Conservation (phyloP, 2,113 vertebrate species). For the Salvator merianae region DNA sequence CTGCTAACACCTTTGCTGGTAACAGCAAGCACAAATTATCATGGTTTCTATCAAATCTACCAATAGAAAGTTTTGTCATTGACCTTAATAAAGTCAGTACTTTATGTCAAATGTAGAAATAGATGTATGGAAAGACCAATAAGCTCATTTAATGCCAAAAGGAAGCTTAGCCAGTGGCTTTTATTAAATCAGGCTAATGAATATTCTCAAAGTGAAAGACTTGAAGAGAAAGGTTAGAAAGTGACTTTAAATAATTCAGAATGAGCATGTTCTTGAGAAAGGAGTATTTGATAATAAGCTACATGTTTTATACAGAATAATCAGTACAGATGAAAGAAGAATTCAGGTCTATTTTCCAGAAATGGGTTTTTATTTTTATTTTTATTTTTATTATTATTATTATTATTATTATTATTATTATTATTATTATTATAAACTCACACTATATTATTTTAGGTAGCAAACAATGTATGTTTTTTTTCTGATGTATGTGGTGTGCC, state of each 20-base stretch:
- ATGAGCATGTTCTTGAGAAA: neutral
- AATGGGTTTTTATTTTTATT: neutral
- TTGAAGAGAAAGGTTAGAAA: constrained; percentile 20
- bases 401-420: no score
- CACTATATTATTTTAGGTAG: neutral
- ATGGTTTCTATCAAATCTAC: neutral
- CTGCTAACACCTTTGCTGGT: neutral
- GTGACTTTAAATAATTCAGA: constrained; percentile 25
- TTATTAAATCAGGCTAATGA: constrained; percentile 15
- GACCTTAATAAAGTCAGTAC: constrained; percentile 1
- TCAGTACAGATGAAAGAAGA: neutral
- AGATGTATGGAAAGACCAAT: constrained; percentile 2
- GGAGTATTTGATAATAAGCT: neutral
- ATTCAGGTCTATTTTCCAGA: neutral
- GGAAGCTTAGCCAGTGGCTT: neutral
- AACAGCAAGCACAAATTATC: neutral
- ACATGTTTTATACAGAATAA: constrained; percentile 1
- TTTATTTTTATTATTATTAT: no score
- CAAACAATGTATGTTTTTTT: neutral
- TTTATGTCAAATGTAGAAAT: neutral
- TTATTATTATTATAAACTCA: no score
- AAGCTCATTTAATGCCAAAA: constrained; percentile 14
- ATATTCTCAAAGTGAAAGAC: constrained; percentile 1
- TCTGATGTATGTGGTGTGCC: neutral
- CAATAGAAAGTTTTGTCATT: neutral